Base-by-base conservation (phyloP, 1,140 invertebrate genomes). In the Druon quercuslanigerum region DNA sequence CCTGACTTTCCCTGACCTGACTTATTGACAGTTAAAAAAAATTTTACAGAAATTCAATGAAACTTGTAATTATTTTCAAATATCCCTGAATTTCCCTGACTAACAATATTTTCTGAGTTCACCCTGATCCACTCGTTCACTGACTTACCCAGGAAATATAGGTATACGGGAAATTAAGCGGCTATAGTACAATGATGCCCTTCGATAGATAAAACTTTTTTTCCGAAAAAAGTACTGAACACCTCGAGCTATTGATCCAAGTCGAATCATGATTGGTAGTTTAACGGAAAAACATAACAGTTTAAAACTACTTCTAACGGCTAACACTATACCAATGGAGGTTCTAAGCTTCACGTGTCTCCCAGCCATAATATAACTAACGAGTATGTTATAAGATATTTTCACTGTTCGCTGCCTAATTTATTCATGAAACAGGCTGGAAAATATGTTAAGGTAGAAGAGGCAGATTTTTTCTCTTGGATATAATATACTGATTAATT, bases 231-330 rank as follows among this genome's bases (percentile, higher is more conserved):
- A 60, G 19, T 5, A 25, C 7, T 25, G 13, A 66, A 9, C 57
- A 66, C 57, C 25, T 66, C 57, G 14, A 66, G 57, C 57, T 66
- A 66, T 66, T 66, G 57, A 66, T 66, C 25, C 20, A 66, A 66
- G 25, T 16, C 14, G 14, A 66, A 17, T 33, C 25, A 33, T 33
- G 25, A 33, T 33, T 33, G n/a, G n/a, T n/a, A 56, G 19, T 66
- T 33, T 33, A 66, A 66, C 20, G 57, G 20, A 66, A 66, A 66
- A 66, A 66, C 57, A 66, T 66, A 66, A 66, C 57, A 66, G 57
- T 66, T 66, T 40, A 56, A 66, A 66, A 66, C 56, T 25, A 66
- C 57, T 66, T 66, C 12, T 66, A 66, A 66, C 57, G 57, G 57
- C 57, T 3, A 66, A 66, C 57, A 33, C 40, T 1, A n/a, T n/a